Percentiles rank a stretch among this genome's conserved stretches.
Conservation (phyloP, 2,888 invertebrate genomes). For the Agonopterix arenella region DNA sequence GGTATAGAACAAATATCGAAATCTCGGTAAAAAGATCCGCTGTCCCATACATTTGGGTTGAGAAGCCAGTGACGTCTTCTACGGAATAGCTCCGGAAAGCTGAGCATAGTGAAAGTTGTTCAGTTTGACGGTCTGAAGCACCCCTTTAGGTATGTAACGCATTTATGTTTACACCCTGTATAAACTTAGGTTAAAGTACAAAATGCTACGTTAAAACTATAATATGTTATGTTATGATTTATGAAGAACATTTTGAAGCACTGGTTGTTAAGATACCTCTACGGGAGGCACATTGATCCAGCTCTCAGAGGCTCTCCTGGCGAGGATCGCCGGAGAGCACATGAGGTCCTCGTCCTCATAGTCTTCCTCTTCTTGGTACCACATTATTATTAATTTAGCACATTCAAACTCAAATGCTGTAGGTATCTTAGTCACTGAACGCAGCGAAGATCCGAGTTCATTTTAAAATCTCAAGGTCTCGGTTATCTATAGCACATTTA, state of each 20-base stretch:
- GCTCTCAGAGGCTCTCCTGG: constrained; percentile 90
- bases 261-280: constrained; percentile 78
- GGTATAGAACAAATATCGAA: no score
- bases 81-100: no score
- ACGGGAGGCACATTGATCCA: constrained; percentile 93
- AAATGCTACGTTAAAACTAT: not conserved
- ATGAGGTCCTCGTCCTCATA: constrained; percentile 88
- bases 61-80: no score
- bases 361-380: constrained; percentile 85
- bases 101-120: no score
- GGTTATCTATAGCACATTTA: constrained; percentile 4
- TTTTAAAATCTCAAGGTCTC: constrained; percentile 8
- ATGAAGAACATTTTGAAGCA: no score
- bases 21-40: no score
- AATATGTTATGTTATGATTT: not conserved
- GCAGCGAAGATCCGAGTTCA: not conserved
- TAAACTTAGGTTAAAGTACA: no score
- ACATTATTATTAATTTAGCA: constrained; percentile 73
- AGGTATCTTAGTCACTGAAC: not conserved
- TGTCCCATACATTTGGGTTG: no score
- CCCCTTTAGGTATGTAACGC: no score
- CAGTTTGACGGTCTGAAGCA: no score
- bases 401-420: not conserved
- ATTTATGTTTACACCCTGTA: no score
- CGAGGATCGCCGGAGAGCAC: constrained; percentile 92